Conservation (phyloP, 2,113 vertebrate genomes). For the Petaurus breviceps region DNA sequence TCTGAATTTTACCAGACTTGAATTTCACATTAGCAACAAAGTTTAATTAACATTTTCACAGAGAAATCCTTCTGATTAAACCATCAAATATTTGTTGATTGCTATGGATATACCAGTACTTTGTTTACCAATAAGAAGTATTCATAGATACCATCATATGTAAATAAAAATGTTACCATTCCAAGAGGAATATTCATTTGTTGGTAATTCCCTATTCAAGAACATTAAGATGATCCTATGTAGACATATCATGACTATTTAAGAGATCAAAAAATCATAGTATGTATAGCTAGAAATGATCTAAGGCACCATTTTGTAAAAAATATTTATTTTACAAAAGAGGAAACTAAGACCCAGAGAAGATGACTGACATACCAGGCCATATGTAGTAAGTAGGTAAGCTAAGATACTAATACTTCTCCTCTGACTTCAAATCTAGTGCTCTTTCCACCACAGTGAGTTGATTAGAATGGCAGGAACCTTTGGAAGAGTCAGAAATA, state of each 20-base stretch:
- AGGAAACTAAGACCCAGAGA: not conserved
- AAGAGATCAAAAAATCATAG: not conserved
- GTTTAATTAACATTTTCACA: not conserved
- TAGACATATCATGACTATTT: not conserved
- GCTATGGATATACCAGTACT: not conserved
- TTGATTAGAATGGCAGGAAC: too few relatives aligned
- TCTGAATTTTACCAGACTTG: conserved; percentile 13
- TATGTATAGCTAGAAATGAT: not conserved
- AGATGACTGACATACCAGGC: not conserved
- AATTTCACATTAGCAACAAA: conserved; percentile 1
- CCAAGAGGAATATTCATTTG: not conserved
- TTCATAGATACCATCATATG: not conserved
- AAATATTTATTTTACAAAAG: not conserved
- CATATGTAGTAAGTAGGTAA: not conserved
- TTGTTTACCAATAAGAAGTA: not conserved
- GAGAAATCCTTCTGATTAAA: not conserved
- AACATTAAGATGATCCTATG: not conserved
- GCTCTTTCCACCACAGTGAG: too few relatives aligned
- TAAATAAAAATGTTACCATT: not conserved
- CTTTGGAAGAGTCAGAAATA: too few relatives aligned
- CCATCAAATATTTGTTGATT: not conserved
- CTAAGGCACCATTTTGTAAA: not conserved
- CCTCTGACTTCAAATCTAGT: too few relatives aligned
- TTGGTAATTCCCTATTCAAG: not conserved
- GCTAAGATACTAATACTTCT: too few relatives aligned